Conservation (phyloP, 2,113 vertebrate genomes). For the Etia nguti region DNA sequence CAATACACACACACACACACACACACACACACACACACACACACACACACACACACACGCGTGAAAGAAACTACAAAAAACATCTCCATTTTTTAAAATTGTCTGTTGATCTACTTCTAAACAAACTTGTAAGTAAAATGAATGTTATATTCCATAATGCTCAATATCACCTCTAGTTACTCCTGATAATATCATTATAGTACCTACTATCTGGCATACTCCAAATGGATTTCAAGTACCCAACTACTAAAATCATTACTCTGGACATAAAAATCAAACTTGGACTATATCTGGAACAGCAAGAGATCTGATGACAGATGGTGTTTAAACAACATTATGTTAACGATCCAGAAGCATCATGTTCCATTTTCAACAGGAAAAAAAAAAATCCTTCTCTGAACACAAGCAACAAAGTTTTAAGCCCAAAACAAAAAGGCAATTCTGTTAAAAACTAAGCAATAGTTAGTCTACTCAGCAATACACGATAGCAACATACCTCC, state of each 20-base stretch:
- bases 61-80: not conserved
- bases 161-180: not conserved
- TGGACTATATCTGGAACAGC: not conserved
- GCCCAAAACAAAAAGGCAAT: not conserved
- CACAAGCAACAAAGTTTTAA: not conserved
- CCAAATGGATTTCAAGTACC: not conserved
- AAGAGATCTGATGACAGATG: not conserved
- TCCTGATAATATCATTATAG: not conserved
- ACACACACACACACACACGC: too few relatives aligned
- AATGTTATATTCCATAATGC: not conserved
- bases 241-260: not conserved
- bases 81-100: fast-evolving
- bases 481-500: conserved; percentile 62
- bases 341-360: not conserved
- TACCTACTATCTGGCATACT: not conserved
- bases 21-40: too few relatives aligned
- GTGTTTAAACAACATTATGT: not conserved
- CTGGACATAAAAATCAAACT: not conserved
- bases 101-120: not conserved
- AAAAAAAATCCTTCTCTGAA: not conserved
- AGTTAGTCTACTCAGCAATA: not conserved
- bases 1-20: too few relatives aligned
- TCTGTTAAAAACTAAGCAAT: not conserved
- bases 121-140: not conserved
- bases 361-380: not conserved